phyloP scores from a whole-genome alignment of 2,888 invertebrate genomes.

The Himalopsyche tibetana region DNA sequence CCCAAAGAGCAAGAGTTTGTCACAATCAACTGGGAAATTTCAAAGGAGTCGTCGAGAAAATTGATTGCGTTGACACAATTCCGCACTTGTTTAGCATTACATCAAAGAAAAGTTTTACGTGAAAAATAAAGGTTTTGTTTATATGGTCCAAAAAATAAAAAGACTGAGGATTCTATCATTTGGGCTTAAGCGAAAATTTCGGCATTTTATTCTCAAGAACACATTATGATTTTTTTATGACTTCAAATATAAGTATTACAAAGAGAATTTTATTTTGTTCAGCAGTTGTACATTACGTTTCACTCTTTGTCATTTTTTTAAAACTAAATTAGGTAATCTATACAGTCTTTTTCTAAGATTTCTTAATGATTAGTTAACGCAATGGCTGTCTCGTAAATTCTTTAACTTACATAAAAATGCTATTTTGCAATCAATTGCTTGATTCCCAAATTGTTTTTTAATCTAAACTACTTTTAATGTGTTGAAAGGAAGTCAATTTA shows the following conservation, averaged over 20 bases:
- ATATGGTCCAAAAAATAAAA: not conserved
- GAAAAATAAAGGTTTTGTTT: conserved; percentile 2
- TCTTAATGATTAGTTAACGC: too few species aligned
- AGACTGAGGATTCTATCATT: not conserved
- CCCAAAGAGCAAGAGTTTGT: conserved; percentile 5
- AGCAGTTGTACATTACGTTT: too few species aligned
- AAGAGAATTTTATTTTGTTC: too few species aligned
- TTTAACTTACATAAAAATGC: too few species aligned
- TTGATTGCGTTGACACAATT: conserved; percentile 34
- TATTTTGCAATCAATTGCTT: too few species aligned
- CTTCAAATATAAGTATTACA: not conserved
- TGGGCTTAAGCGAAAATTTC: not conserved
- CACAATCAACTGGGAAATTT: conserved; percentile 34
- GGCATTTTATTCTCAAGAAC: not conserved
- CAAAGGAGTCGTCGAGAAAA: conserved; percentile 26
- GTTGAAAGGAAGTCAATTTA: too few species aligned
- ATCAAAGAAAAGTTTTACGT: conserved; percentile 25
- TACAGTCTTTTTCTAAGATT: too few species aligned
- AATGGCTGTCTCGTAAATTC: too few species aligned
- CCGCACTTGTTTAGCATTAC: conserved; percentile 22
- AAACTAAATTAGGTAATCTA: too few species aligned
- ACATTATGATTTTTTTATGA: not conserved
- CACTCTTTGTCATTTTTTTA: too few species aligned
- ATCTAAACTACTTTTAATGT: too few species aligned
- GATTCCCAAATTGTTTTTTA: too few species aligned